Evolutionary conservation across 2,113 vertebrate genomes (phyloP).

Genomic region (Scartelaos histophorus): DNA sequence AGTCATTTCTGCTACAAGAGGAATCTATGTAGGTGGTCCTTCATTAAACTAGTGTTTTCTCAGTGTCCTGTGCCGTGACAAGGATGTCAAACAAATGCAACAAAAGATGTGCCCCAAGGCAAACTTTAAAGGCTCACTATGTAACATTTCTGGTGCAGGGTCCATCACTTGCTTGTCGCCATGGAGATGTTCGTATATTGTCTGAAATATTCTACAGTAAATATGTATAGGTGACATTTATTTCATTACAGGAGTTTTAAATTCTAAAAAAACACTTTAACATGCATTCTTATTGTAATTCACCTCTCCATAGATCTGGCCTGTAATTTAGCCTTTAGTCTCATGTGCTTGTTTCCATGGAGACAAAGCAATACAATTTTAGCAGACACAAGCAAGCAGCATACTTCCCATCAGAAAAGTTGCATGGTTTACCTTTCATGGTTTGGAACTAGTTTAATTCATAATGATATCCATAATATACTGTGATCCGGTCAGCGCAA

Average conservation of each 20-base stretch:
- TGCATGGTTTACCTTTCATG: too few species aligned
- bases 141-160: not conserved
- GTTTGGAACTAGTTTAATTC: too few species aligned
- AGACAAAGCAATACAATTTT: too few species aligned
- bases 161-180: not conserved
- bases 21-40: conserved; percentile 42
- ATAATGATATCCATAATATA: not conserved
- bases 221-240: not conserved
- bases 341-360: too few species aligned
- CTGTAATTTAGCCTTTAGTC: too few species aligned
- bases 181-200: not conserved
- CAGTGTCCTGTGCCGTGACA: not conserved
- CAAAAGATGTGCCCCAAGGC: not conserved
- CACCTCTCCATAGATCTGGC: too few species aligned
- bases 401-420: too few species aligned
- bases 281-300: too few species aligned
- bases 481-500: not conserved
- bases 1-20: conserved; percentile 11
- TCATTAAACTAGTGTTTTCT: not conserved
- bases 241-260: not conserved
- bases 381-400: too few species aligned
- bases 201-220: not conserved
- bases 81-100: not conserved
- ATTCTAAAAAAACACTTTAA: not conserved
- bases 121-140: not conserved